A percentile compares a stretch with the other conserved stretches of the same genome.
These are phyloP conservation scores for Littorina saxatilis DNA, from an alignment of 1,140 invertebrate genomes.

Conservation along the genomic window DNA sequence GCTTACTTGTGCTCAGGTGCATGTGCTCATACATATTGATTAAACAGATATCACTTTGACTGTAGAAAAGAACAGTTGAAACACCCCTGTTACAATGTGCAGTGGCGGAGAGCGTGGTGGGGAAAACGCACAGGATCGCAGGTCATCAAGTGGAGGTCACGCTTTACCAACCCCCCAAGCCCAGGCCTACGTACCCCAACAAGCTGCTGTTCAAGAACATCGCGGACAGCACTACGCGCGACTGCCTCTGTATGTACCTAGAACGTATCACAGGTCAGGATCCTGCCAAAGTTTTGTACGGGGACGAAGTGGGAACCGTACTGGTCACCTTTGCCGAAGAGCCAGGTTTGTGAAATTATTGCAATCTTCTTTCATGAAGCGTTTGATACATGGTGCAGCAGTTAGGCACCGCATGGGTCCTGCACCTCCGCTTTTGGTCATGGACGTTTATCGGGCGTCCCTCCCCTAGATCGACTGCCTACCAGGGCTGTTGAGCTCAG, in stretches of 20 bases:
- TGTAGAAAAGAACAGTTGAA: too few relatives aligned
- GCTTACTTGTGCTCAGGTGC: too few relatives aligned
- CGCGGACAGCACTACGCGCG: constrained; percentile 40
- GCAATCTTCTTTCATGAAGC: too few relatives aligned
- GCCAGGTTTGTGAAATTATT: constrained; percentile 25
- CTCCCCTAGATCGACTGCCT: too few relatives aligned
- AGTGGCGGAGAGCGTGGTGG: constrained; percentile 15
- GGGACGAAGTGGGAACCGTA: constrained; percentile 39
- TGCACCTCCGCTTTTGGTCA: too few relatives aligned
- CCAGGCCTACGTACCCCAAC: constrained; percentile 28
- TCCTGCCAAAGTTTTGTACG: constrained; percentile 39
- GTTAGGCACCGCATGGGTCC: too few relatives aligned
- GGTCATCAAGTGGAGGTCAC: neutral
- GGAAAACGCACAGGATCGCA: constrained; percentile 1
- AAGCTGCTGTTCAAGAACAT: constrained; percentile 44
- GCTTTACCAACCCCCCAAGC: constrained; percentile 23
- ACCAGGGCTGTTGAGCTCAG: too few relatives aligned
- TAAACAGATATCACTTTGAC: too few relatives aligned
- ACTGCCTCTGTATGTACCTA: constrained; percentile 49
- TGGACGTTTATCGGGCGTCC: too few relatives aligned
- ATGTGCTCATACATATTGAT: too few relatives aligned
- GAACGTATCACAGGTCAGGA: constrained; percentile 38
- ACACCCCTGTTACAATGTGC: too few relatives aligned
- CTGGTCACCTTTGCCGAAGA: constrained; percentile 27
- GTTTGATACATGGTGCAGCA: too few relatives aligned